Evolutionary conservation across 2,888 invertebrate genomes (phyloP).

Genomic region (Corythucha ciliata): DNA sequence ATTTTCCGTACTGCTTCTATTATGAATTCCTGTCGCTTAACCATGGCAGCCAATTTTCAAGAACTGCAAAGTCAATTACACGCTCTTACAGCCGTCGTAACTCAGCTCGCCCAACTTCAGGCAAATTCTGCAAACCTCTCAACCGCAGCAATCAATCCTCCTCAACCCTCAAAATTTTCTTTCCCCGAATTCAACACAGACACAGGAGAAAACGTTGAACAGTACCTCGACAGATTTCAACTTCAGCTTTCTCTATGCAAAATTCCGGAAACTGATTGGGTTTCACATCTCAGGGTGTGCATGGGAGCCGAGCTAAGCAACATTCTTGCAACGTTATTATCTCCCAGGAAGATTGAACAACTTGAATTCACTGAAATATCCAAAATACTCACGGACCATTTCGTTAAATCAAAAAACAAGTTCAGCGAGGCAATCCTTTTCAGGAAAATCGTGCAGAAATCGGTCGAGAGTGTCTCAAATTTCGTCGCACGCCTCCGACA

Average conservation of each 20-base stretch:
- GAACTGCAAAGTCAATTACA: no score
- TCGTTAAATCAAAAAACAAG: neutral
- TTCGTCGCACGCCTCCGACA: neutral
- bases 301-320: neutral
- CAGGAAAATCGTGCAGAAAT: neutral
- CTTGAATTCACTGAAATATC: neutral
- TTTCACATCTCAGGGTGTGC: neutral
- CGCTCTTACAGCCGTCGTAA: no score
- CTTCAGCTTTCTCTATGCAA: neutral
- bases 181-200: slow-evolving; percentile 8
- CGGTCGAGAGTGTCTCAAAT: neutral
- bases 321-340: neutral
- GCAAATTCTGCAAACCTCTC: no score
- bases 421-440: slow-evolving; percentile 11
- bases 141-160: no score
- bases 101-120: no score
- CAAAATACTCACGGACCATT: neutral
- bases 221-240: neutral
- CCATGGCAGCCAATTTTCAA: no score
- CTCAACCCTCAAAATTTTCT: no score
- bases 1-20: no score
- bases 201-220: neutral
- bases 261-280: neutral
- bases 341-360: neutral
- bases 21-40: no score